phyloP scores from a whole-genome alignment of 2,797 vertebrate genomes.

The Gouania willdenowi region DNA sequence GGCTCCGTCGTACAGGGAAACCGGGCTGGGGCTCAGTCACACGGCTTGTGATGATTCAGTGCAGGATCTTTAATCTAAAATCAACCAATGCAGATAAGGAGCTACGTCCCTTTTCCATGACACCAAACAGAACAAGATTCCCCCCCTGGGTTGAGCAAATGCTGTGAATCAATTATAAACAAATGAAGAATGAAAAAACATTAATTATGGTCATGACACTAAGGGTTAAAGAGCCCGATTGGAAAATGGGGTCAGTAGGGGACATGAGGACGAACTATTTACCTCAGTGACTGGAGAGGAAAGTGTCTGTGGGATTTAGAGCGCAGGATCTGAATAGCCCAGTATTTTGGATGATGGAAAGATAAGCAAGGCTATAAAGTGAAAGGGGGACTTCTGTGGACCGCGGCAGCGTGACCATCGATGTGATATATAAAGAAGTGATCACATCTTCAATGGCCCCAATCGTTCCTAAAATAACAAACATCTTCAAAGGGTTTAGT shows the following conservation, averaged over 20 bases:
- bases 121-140: slow-evolving; percentile 45
- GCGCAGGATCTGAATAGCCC: slow-evolving; percentile 48
- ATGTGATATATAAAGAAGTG: slow-evolving; percentile 17
- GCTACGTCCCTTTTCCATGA: slow-evolving; percentile 46
- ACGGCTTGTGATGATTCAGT: slow-evolving; percentile 50
- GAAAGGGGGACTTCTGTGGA: slow-evolving; percentile 7
- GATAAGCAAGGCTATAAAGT: slow-evolving; percentile 25
- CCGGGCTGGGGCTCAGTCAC: slow-evolving; percentile 40
- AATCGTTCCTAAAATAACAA: no score
- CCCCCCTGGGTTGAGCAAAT: slow-evolving; percentile 24
- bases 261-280: not conserved
- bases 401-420: slow-evolving; percentile 6
- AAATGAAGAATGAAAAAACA: slow-evolving; percentile 48
- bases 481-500: no score
- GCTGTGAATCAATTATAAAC: slow-evolving; percentile 45
- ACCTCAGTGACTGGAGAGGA: slow-evolving; percentile 32
- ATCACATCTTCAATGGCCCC: no score
- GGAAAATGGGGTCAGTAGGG: slow-evolving; percentile 17
- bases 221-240: slow-evolving; percentile 27
- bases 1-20: slow-evolving; percentile 31
- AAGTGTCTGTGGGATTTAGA: slow-evolving; percentile 36
- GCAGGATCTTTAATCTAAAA: slow-evolving; percentile 61
- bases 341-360: slow-evolving; percentile 59
- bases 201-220: slow-evolving; percentile 31
- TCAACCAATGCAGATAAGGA: slow-evolving; percentile 50